Conservation (phyloP, 2,888 invertebrate genomes). For the Caradrina kadenii region DNA sequence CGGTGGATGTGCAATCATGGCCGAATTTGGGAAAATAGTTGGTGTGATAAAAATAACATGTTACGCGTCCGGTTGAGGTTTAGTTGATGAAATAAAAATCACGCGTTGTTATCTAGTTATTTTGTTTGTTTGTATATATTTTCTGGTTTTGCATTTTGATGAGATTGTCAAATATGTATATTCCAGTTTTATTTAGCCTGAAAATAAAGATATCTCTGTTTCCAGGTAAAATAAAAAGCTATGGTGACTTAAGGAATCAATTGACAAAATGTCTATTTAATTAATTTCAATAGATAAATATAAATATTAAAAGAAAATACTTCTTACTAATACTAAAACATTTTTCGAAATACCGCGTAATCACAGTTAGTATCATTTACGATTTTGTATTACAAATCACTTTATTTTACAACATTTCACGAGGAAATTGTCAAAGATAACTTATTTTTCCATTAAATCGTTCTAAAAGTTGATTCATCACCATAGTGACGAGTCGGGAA, state of each 20-base stretch:
- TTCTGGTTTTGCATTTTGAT: neutral
- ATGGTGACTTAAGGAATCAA: too few species aligned
- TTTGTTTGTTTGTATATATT: slow-evolving; percentile 9
- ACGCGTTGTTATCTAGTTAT: neutral
- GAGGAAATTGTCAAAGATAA: slow-evolving; percentile 6
- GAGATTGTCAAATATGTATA: slow-evolving; percentile 1
- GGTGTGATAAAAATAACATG: slow-evolving; percentile 31
- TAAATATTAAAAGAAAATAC: too few species aligned
- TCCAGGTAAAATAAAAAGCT: too few species aligned
- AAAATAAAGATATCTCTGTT: neutral
- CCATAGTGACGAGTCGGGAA: slow-evolving; percentile 16
- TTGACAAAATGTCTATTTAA: too few species aligned
- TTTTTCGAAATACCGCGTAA: too few species aligned
- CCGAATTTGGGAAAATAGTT: slow-evolving; percentile 22
- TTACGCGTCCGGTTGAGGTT: slow-evolving; percentile 6
- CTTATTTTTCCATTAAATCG: slow-evolving; percentile 3
- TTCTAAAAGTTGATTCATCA: slow-evolving; percentile 24
- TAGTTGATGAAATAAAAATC: slow-evolving; percentile 29
- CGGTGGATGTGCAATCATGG: slow-evolving; percentile 28
- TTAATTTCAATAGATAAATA: too few species aligned
- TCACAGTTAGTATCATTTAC: neutral
- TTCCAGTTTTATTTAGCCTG: neutral
- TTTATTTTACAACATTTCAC: neutral
- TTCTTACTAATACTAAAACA: too few species aligned
- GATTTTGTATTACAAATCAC: neutral